Evolutionary conservation across 2,888 invertebrate species (phyloP), one percentile per base, ranked within the genome.

Genomic region (Polydrusus cervinus): DNA sequence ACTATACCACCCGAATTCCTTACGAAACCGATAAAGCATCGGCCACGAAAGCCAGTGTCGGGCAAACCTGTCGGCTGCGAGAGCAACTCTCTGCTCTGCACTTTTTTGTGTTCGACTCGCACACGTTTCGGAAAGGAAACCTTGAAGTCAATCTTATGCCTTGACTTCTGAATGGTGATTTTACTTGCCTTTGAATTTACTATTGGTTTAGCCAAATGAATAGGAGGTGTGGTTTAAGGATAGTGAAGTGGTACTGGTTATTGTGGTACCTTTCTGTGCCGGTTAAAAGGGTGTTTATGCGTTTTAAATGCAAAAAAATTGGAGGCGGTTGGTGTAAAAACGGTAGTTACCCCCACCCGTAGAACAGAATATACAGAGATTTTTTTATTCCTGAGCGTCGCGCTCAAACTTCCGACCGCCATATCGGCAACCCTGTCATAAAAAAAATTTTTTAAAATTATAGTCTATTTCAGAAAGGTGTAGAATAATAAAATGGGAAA

Each of bases 91-190:
- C 10, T 6, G 11, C 61, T 51, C 47, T 34, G 40, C 20, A 45
- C 47, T 71, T 71, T 71, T 64, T 71, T 14, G 14, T 49, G 51
- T n/a, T 20, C 61, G 62, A 1, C 53, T 51, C 51, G 60, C 51
- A 61, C 47, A 62, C 51, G 40, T 40, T 38, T 25, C 20, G 40
- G 64, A 55, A 64, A 65, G 64, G 16, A 16, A 53, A 43, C 71
- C 71, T 65, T 65, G 71, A 71, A 71, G 49, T 65, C 71, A 30
- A 60, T 55, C 71, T 65, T 71, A 20, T 71, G 62, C 45, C 16
- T 74, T 68, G 74, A 61, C 20, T 68, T 62, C 67, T 74, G 74
- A 74, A 68, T 74, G 74, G 74, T 68, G 74, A 74, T 57, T 68
- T 62, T 64, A 30, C 62, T 30, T 14, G 40, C 53, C 14, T 64